Conservation (phyloP, 2,797 vertebrate species). For the Bryconaethiops microstoma region DNA sequence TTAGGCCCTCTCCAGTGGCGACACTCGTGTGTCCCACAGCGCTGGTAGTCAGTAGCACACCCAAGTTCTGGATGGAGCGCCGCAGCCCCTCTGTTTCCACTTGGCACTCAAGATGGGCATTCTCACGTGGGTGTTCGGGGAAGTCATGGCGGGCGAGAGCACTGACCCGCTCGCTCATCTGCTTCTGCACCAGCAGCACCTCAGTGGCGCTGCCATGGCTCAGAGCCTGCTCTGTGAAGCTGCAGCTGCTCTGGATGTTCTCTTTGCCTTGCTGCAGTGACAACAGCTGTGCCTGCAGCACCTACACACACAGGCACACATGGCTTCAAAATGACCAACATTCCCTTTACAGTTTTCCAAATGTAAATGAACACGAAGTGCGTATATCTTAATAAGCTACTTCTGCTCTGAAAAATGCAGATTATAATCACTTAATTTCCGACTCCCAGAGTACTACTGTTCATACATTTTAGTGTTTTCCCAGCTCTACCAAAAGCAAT, state of each 20-base stretch:
- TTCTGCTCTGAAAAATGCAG: neutral
- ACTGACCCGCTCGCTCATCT: conserved; percentile 91
- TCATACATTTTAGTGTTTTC: too few species aligned
- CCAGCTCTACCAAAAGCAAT: too few species aligned
- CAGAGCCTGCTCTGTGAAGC: conserved; percentile 90
- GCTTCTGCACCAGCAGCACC: conserved; percentile 92
- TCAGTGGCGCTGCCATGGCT: conserved; percentile 80
- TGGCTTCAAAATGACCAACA: neutral
- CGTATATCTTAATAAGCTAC: too few species aligned
- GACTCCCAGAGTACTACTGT: too few species aligned
- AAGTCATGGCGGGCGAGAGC: conserved; percentile 88
- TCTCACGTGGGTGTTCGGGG: conserved; percentile 90
- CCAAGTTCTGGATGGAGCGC: conserved; percentile 92
- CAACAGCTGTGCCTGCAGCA: conserved; percentile 87
- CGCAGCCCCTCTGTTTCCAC: conserved; percentile 90
- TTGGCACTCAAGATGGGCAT: conserved; percentile 89
- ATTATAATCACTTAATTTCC: neutral
- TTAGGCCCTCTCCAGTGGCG: conserved; percentile 91
- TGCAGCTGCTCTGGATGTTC: conserved; percentile 93
- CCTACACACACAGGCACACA: conserved; percentile 68
- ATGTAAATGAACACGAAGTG: neutral
- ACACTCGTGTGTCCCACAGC: conserved; percentile 90
- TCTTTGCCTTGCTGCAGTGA: conserved; percentile 89
- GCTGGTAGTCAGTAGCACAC: conserved; percentile 87
- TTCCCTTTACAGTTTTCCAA: neutral